Evolutionary conservation across 2,113 vertebrate genomes (phyloP).

Genomic region (Stigmatopora nigra): DNA sequence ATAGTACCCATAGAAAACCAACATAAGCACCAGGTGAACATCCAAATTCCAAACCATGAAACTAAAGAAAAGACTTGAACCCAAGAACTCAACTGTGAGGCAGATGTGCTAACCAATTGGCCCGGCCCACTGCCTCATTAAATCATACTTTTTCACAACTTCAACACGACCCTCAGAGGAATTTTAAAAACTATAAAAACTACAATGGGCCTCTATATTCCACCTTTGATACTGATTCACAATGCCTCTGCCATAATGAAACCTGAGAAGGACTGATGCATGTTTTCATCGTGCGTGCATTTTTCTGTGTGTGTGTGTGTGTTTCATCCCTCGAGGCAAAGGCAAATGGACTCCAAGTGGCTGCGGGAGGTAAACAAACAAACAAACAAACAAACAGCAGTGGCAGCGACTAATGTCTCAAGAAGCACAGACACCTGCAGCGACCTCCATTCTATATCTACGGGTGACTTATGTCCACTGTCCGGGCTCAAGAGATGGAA

Average conservation of each 20-base stretch:
- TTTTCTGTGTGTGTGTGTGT: constrained; percentile 15
- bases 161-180: not conserved
- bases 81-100: not conserved
- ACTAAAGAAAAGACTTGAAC: not conserved
- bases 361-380: constrained; percentile 67
- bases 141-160: not conserved
- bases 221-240: not conserved
- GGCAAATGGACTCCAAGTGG: constrained; percentile 60
- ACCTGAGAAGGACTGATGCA: constrained; percentile 2
- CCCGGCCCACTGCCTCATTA: not conserved
- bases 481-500: constrained; percentile 10
- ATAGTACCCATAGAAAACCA: not conserved
- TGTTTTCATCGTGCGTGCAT: constrained; percentile 1
- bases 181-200: not conserved
- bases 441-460: constrained; percentile 21
- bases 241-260: not conserved
- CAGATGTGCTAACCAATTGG: not conserved
- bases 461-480: constrained; percentile 3
- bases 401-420: constrained; percentile 35
- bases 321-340: constrained; percentile 46
- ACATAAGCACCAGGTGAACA: not conserved
- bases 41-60: not conserved
- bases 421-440: constrained; percentile 17
- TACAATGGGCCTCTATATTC: not conserved
- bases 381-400: constrained; percentile 61